Conservation (phyloP, 1,140 invertebrate genomes). For the Zophobas atratus region DNA sequence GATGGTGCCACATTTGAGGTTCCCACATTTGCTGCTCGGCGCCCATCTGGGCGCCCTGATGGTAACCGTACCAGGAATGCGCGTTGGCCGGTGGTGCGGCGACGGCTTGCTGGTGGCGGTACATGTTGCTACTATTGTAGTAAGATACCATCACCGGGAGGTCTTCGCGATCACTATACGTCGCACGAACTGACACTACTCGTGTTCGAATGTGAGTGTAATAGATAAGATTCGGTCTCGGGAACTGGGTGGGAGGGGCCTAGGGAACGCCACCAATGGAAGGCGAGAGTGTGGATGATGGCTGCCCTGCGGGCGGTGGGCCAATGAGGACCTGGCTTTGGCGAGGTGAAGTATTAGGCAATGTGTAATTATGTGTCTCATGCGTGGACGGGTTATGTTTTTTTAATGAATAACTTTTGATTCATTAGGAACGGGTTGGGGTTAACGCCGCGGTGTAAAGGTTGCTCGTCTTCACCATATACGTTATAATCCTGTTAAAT, state of each 20-base stretch:
- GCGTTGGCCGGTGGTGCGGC: conserved; percentile 49
- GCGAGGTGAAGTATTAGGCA: conserved; percentile 53
- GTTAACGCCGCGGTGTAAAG: background rate
- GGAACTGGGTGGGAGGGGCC: conserved; percentile 24
- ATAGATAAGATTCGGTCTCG: conserved; percentile 15
- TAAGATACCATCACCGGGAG: conserved; percentile 72
- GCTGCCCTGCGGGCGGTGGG: conserved; percentile 51
- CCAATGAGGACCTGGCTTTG: conserved; percentile 45
- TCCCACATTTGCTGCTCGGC: conserved; percentile 63
- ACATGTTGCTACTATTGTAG: conserved; percentile 73
- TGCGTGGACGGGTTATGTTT: conserved; percentile 44
- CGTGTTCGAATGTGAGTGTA: too few species aligned
- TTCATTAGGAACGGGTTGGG: background rate
- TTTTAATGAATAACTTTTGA: conserved; percentile 40
- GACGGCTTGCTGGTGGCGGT: conserved; percentile 71
- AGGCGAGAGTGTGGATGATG: conserved; percentile 52
- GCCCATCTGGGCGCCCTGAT: conserved; percentile 44
- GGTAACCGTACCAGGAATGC: conserved; percentile 61
- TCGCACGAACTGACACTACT: conserved; percentile 13
- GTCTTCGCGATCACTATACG: background rate
- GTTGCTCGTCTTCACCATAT: background rate
- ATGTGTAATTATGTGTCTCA: conserved; percentile 57
- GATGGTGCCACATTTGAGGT: conserved; percentile 63
- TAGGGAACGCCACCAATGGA: conserved; percentile 51
- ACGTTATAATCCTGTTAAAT: too few species aligned